Evolutionary conservation across 2,888 invertebrate species (phyloP).

Genomic region (Dolichopus griseipennis): DNA sequence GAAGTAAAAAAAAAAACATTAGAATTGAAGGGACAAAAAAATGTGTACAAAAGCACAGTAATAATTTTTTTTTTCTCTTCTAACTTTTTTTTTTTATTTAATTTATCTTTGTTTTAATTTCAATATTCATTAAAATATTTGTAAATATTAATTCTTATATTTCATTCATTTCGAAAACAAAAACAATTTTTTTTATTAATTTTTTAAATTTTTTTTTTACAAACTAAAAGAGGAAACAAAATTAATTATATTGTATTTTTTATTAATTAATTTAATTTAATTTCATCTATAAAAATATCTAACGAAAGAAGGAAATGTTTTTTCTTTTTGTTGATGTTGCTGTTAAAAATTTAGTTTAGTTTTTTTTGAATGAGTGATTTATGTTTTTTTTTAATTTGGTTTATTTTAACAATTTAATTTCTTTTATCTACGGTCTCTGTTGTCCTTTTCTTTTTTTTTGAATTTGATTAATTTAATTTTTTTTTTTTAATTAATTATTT

Average conservation of each 20-base stretch:
- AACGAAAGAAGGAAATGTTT: slow-evolving; percentile 13
- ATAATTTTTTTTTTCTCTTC: slow-evolving; percentile 23
- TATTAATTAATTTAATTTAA: slow-evolving; percentile 12
- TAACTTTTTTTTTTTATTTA: slow-evolving; percentile 15
- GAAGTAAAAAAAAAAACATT: neutral
- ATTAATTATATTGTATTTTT: slow-evolving; percentile 4
- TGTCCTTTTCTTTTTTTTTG: slow-evolving; percentile 7
- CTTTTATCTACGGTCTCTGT: slow-evolving; percentile 20
- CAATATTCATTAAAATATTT: neutral
- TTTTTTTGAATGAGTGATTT: slow-evolving; percentile 12
- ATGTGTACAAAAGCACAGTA: neutral
- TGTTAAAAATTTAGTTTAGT: slow-evolving; percentile 32
- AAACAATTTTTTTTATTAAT: slow-evolving; percentile 15
- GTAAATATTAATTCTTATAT: slow-evolving; percentile 1
- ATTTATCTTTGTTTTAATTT: slow-evolving; percentile 17
- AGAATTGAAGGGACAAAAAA: neutral
- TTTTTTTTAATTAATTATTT: slow-evolving; percentile 8
- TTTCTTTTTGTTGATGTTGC: slow-evolving; percentile 25
- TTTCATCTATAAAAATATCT: slow-evolving; percentile 2
- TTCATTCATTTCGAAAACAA: slow-evolving; percentile 19
- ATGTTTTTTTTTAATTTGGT: neutral
- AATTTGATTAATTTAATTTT: slow-evolving; percentile 11
- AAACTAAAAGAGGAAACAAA: slow-evolving; percentile 7
- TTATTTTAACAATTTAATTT: neutral
- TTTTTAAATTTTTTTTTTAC: slow-evolving; percentile 11